phyloP scores from a whole-genome alignment of 2,888 invertebrate genomes.

The Brassicogethes aeneus region DNA sequence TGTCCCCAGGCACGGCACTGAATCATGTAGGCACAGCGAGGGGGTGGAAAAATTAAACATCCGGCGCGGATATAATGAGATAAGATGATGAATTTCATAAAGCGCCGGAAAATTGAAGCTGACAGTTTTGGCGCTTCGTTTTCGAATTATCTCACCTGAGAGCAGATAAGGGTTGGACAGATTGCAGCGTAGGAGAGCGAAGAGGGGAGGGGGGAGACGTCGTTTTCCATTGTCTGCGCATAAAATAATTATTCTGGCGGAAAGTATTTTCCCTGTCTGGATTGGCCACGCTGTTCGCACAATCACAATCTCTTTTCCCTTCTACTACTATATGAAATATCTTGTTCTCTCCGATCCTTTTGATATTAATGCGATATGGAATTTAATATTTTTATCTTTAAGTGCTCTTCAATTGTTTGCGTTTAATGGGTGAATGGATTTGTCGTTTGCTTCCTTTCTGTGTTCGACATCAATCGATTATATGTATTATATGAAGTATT shows the following conservation, averaged over 20 bases:
- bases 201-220: constrained; percentile 25
- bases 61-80: not conserved
- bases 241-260: constrained; percentile 42
- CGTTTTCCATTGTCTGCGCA: constrained; percentile 34
- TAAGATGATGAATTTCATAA: not conserved
- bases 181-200: constrained; percentile 16
- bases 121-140: constrained; percentile 14
- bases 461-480: too few relatives aligned
- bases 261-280: constrained; percentile 37
- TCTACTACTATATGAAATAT: constrained; percentile 21
- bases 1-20: too few relatives aligned
- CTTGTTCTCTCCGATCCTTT: constrained; percentile 22
- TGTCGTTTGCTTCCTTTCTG: too few relatives aligned
- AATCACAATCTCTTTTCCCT: constrained; percentile 31
- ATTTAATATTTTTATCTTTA: constrained; percentile 29
- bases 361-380: constrained; percentile 27
- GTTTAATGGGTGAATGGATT: constrained; percentile 17
- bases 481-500: too few relatives aligned
- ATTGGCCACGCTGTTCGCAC: constrained; percentile 38
- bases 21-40: too few relatives aligned
- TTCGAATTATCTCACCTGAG: constrained; percentile 12
- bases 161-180: constrained; percentile 5
- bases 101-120: constrained; percentile 9
- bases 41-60: not conserved
- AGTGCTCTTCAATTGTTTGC: constrained; percentile 10